Percentiles rank a stretch among this genome's conserved stretches.
phyloP scores from a whole-genome alignment of 2,888 invertebrate species.

The Lepetodrilus schrolli region DNA sequence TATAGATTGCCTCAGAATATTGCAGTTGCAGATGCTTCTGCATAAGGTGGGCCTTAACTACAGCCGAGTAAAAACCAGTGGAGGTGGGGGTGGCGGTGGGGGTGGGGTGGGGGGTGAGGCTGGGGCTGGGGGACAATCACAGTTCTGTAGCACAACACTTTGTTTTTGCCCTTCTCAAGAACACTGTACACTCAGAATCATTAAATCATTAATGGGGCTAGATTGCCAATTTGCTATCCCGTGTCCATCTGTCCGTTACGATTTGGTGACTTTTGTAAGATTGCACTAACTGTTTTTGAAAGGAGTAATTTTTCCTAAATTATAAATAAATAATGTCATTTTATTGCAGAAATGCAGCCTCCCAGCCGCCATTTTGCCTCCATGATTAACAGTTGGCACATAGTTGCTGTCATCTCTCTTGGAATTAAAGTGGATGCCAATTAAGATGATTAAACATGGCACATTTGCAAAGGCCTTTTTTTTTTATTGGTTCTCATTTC shows the following conservation, averaged over 20 bases:
- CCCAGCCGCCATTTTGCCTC: background rate
- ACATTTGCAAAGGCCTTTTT: background rate
- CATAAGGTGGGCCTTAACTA: background rate
- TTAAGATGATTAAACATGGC: constrained; percentile 7
- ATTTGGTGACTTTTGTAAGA: background rate
- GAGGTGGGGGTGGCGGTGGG: background rate
- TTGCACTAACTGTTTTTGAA: background rate
- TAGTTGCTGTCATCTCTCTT: background rate
- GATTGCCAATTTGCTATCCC: constrained; percentile 12
- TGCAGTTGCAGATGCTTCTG: background rate
- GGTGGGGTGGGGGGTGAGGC: background rate
- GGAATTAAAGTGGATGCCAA: background rate
- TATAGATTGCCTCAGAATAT: background rate
- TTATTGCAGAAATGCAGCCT: background rate
- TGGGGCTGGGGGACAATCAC: background rate
- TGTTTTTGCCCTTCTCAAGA: background rate
- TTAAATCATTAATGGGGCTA: constrained; percentile 14
- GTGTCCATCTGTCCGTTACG: background rate
- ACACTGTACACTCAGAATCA: background rate
- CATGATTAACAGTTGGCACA: background rate
- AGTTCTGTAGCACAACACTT: constrained; percentile 2
- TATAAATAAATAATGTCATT: constrained; percentile 21
- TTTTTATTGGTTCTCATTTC: background rate
- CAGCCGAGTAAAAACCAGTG: background rate
- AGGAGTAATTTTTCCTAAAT: background rate